Evolutionary conservation across 2,888 invertebrate genomes (phyloP).

Genomic region (Villa cingulata): DNA sequence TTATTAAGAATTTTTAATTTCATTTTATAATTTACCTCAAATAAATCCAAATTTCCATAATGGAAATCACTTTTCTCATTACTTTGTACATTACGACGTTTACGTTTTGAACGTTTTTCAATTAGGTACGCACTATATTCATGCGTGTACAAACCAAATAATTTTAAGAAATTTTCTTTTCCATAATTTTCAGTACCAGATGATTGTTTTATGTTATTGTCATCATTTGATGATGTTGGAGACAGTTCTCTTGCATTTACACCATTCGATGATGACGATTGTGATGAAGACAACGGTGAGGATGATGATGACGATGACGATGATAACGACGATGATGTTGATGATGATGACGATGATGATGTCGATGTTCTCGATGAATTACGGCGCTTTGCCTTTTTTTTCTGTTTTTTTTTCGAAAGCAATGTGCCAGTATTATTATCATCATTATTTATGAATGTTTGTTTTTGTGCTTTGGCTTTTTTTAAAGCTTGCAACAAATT

Average conservation of each 20-base stretch:
- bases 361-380: not conserved
- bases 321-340: conserved; percentile 15
- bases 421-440: not conserved
- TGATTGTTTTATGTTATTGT: conserved; percentile 16
- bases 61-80: conserved; percentile 32
- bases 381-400: not conserved
- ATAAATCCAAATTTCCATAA: conserved; percentile 29
- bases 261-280: conserved; percentile 22
- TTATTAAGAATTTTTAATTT: not conserved
- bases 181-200: conserved; percentile 19
- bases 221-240: conserved; percentile 2
- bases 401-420: not conserved
- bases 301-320: conserved; percentile 15
- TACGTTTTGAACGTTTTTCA: conserved; percentile 32
- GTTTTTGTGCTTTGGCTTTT: conserved; percentile 22
- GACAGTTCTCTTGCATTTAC: conserved; percentile 3
- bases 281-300: conserved; percentile 4
- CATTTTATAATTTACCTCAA: conserved; percentile 10
- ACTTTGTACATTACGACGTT: conserved; percentile 29
- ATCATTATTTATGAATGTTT: not conserved
- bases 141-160: conserved; percentile 28
- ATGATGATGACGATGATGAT: conserved; percentile 7
- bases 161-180: conserved; percentile 27
- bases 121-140: conserved; percentile 25
- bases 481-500: conserved; percentile 30